Base-by-base conservation (phyloP, 2,888 invertebrate genomes). In the Exocentrus adspersus region DNA sequence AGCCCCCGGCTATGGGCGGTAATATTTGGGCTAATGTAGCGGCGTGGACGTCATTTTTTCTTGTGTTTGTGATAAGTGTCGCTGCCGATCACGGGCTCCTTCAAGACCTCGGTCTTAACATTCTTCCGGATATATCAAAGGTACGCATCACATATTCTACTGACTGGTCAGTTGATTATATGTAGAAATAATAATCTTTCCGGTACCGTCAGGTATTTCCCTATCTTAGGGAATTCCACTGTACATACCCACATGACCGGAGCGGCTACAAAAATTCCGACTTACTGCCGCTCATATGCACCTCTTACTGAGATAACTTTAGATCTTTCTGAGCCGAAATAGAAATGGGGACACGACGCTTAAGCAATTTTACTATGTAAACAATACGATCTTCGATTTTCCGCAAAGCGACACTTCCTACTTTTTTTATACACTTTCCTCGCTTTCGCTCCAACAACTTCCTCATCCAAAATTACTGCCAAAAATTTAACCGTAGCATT, bases 1-100 rank as follows among this genome's bases (percentile, higher is more conserved):
- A 76, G 66, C 60, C 74, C 73, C 76, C 75, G 78, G 79, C 77
- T 79, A 78, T 79, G 79, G 79, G 79, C 78, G 72, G 76, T 76
- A 75, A 77, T 71, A 75, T 75, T 72, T 77, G 75, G 75, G 73
- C 75, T 72, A 70, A 73, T 69, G 74, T 76, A 74, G 76, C 78
- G 75, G 77, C 77, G 72, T 79, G 79, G 79, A 79, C 79, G 75
- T 79, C 77, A 67, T 72, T 78, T 75, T 64, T 41, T 71, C 76
- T 78, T 70, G 75, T 80, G 72, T 71, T 67, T 43, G 64, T 70
- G 61, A 67, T 69, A 68, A 73, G 68, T 72, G 68, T 67, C 73
- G 72, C 70, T 65, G 75, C 75, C 53, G 75, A 76, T 54, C 72
- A 72, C 67, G 75, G 75, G 64, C 72, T 80, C 53, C 71, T 77